Conservation (phyloP, 2,113 vertebrate genomes). For the Carlito syrichta region DNA sequence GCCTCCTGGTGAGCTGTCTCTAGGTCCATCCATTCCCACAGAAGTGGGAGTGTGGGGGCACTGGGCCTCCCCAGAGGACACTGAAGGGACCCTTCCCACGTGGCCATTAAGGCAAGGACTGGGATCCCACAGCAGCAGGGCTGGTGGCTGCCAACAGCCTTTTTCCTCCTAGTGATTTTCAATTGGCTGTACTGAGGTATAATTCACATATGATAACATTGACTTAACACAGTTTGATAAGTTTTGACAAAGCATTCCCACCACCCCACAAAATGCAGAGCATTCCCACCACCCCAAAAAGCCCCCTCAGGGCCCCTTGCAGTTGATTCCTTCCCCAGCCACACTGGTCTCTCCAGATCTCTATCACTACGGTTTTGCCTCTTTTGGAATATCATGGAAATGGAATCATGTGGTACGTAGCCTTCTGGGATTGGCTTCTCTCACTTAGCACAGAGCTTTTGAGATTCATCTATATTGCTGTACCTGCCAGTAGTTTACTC, state of each 20-base stretch:
- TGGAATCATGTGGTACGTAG: rapidly evolving
- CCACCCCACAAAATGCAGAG: neutral
- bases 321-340: neutral
- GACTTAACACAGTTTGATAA: neutral
- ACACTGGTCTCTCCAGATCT: neutral
- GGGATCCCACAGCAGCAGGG: neutral
- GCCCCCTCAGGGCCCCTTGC: neutral
- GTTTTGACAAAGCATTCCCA: neutral
- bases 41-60: rapidly evolving
- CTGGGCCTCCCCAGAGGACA: neutral
- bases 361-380: neutral
- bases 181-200: neutral
- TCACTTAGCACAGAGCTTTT: neutral
- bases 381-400: neutral
- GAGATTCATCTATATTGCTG: rapidly evolving
- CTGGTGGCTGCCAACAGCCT: neutral
- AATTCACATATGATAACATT: neutral
- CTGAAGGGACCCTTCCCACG: neutral
- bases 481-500: rapidly evolving
- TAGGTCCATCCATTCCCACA: neutral
- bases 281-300: neutral
- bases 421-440: neutral
- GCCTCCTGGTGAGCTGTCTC: neutral
- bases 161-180: neutral
- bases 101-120: neutral